Base-by-base conservation (phyloP, 2,888 invertebrate species). In the Tetragonula carbonaria region DNA sequence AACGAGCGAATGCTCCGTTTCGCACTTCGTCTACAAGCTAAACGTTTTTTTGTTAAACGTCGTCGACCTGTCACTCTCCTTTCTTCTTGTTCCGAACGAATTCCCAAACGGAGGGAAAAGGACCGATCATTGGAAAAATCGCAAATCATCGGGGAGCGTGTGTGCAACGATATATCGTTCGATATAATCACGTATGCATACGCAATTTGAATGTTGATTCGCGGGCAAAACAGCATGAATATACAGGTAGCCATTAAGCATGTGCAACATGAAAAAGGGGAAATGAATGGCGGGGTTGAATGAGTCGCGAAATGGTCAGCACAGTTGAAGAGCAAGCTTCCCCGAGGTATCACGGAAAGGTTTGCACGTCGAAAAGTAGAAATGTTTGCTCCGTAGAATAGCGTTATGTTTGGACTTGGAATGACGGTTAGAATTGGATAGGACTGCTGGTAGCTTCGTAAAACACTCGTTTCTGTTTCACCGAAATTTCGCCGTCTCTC, bases 291-390 rank as follows among this genome's bases (percentile, higher is more conserved):
- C 82, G 59, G 83, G 84, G 78, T 76, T 94, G 94, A 94, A 94
- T 94, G 93, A 94, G 92, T 92, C 91, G 93, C 93, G 91, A 94
- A 94, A 94, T 94, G 94, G 94, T 94, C 94, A 94, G 93, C 94
- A 93, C 91, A 86, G 91, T 86, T 90, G 88, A 91, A 91, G 90
- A 91, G 90, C 88, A 89, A 90, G 90, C 87, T 91, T 89, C 90
- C 91, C 90, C 78, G 89, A 90, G 92, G 90, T 91, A 92, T 90
- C 89, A 85, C 88, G 83, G 79, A 84, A 45, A 89, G 89, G 91
- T 91, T 90, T 92, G 90, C 91, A 92, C 91, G 91, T 88, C 88
- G 90, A 90, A 92, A 93, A 92, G 92, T 92, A 91, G 92, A 92
- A 92, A 94, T 94, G 94, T 94, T 94, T 94, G 94, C 94, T 91